A percentile compares a stretch with the other conserved stretches of the same genome.
These are phyloP conservation scores for Odocoileus hemionus DNA, from an alignment of 2,113 vertebrate genomes.

Conservation along the genomic window DNA sequence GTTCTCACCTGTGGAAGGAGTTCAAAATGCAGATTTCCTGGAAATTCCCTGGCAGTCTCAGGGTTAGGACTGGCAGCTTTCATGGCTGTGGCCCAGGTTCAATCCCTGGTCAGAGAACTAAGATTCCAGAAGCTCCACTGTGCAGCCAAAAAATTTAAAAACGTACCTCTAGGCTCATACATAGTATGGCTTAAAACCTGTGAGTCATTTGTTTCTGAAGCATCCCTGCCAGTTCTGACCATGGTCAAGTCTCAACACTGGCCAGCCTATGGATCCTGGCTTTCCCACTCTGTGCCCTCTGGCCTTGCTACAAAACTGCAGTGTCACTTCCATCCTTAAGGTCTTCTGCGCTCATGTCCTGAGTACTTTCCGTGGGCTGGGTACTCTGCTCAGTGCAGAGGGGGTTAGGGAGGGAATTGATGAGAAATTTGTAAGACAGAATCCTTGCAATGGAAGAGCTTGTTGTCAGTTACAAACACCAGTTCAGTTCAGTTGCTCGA, in stretches of 20 bases:
- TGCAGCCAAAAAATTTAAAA: not conserved
- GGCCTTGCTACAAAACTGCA: accelerated
- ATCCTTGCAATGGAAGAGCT: not conserved
- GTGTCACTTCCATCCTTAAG: not conserved
- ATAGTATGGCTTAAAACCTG: not conserved
- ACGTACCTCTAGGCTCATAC: accelerated
- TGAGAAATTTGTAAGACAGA: not conserved
- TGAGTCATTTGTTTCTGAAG: not conserved
- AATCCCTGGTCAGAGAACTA: not conserved
- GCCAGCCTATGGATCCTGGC: accelerated
- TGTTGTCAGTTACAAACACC: not conserved
- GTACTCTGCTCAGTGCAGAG: not conserved
- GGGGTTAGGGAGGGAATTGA: accelerated
- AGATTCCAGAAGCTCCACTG: not conserved
- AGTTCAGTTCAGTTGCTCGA: not conserved
- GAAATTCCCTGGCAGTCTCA: not conserved
- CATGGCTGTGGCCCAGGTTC: not conserved
- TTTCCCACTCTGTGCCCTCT: not conserved
- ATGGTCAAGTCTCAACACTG: accelerated
- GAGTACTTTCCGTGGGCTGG: not conserved
- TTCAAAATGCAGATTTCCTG: not conserved
- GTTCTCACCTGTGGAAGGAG: not conserved
- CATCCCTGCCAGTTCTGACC: not conserved
- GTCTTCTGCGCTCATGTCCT: accelerated
- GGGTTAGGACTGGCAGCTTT: not conserved